Conservation (phyloP, 2,888 invertebrate species). For the Malthinus seriepunctatus region DNA sequence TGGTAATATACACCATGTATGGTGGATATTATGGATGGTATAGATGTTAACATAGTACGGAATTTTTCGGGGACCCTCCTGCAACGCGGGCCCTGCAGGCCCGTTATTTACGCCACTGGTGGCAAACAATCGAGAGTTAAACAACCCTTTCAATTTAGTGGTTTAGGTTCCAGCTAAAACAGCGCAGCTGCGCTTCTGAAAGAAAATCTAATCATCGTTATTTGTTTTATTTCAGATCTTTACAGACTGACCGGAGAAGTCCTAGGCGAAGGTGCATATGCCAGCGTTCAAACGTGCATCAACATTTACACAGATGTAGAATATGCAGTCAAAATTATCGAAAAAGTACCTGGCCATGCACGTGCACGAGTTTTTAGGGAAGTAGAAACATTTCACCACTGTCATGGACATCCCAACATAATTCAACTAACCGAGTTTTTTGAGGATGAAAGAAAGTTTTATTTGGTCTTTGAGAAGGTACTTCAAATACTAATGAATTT, state of each 20-base stretch:
- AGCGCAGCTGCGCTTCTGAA: no score
- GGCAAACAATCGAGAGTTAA: no score
- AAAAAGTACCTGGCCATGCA: conserved; percentile 93
- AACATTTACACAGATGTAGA: conserved; percentile 90
- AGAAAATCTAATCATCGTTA: no score
- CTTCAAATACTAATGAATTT: not conserved
- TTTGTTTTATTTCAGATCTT: conserved; percentile 71
- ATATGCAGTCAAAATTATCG: conserved; percentile 97
- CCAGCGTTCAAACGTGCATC: conserved; percentile 91
- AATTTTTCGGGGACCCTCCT: no score
- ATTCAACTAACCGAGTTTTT: conserved; percentile 97
- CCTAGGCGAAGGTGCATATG: conserved; percentile 95
- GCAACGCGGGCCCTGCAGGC: no score
- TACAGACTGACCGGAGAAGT: conserved; percentile 95
- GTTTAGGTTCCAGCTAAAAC: no score
- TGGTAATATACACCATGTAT: no score
- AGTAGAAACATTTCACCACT: conserved; percentile 98
- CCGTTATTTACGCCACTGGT: no score
- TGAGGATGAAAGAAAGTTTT: conserved; percentile 96
- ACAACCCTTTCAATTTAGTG: no score
- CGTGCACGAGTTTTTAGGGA: conserved; percentile 95
- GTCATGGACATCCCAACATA: conserved; percentile 96
- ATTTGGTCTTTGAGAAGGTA: conserved; percentile 96
- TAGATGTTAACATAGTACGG: no score
- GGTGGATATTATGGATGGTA: no score